phyloP scores from a whole-genome alignment of 1,140 invertebrate genomes.

The Hyposmocoma kahamanoa region DNA sequence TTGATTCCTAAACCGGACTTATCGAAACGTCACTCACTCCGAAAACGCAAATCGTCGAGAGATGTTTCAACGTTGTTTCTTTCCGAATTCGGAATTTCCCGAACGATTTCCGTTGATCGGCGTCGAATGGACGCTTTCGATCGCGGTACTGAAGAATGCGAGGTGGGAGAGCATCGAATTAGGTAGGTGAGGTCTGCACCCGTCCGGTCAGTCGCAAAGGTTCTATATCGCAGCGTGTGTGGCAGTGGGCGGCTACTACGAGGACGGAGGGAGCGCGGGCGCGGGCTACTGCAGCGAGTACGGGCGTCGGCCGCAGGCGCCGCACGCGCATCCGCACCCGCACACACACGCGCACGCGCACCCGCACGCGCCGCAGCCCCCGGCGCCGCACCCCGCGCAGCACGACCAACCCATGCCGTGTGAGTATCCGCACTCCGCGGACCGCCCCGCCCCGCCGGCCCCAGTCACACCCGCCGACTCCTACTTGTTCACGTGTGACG shows the following conservation, averaged over 20 bases:
- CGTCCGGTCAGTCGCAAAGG: conserved; percentile 19
- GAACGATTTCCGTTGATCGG: neutral
- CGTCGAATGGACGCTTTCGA: neutral
- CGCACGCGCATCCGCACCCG: conserved; percentile 63
- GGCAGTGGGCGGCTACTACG: conserved; percentile 73
- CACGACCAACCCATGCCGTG: conserved; percentile 38
- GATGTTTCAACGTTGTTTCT: too few relatives aligned
- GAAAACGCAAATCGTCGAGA: too few relatives aligned
- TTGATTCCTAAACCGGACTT: too few relatives aligned
- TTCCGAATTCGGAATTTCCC: too few relatives aligned
- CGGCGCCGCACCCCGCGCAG: conserved; percentile 35
- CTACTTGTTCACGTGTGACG: too few relatives aligned
- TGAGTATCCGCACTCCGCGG: conserved; percentile 27
- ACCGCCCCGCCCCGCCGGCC: neutral
- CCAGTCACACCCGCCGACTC: neutral
- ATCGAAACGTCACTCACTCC: too few relatives aligned
- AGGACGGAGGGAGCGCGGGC: conserved; percentile 48
- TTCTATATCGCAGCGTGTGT: conserved; percentile 53
- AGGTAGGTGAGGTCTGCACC: conserved; percentile 35
- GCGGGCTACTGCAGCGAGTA: conserved; percentile 63
- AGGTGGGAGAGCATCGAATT: conserved; percentile 16
- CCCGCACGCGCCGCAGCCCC: conserved; percentile 32
- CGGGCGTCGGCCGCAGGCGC: conserved; percentile 72
- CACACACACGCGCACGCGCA: conserved; percentile 50
- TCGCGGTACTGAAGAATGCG: conserved; percentile 5